These are phyloP conservation scores for Haemorhous mexicanus DNA, from an alignment of 2,113 vertebrate species.

Conservation along the genomic window DNA sequence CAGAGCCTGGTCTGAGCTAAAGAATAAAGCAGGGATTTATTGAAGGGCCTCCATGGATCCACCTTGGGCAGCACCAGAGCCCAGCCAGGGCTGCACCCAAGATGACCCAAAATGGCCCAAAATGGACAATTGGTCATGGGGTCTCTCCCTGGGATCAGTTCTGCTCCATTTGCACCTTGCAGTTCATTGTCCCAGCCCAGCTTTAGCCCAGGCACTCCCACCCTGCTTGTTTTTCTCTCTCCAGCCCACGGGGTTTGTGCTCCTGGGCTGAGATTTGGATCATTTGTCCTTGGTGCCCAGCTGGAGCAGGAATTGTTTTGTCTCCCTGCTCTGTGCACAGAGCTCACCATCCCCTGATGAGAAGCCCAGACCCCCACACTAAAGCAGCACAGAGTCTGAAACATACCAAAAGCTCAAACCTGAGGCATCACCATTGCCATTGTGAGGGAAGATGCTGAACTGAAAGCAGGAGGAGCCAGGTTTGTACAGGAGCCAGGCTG, in stretches of 20 bases:
- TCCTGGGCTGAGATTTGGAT: background rate
- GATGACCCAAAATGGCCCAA: background rate
- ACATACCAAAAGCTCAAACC: background rate
- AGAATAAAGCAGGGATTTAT: background rate
- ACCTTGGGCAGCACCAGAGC: background rate
- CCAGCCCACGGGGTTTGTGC: background rate
- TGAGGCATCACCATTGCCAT: background rate
- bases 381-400: background rate
- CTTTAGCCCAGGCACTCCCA: background rate
- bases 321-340: background rate
- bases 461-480: background rate
- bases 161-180: background rate
- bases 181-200: no score
- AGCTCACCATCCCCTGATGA: background rate
- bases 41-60: background rate
- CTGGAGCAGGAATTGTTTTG: background rate
- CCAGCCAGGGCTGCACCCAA: background rate
- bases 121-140: accelerated
- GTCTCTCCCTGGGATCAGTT: accelerated
- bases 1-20: accelerated
- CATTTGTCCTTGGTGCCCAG: background rate
- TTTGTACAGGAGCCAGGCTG: accelerated
- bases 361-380: background rate
- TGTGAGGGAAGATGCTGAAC: accelerated
- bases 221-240: background rate